Percentiles rank a stretch among this genome's conserved stretches.
phyloP scores from a whole-genome alignment of 2,888 invertebrate species.

The Andrena marginata region DNA sequence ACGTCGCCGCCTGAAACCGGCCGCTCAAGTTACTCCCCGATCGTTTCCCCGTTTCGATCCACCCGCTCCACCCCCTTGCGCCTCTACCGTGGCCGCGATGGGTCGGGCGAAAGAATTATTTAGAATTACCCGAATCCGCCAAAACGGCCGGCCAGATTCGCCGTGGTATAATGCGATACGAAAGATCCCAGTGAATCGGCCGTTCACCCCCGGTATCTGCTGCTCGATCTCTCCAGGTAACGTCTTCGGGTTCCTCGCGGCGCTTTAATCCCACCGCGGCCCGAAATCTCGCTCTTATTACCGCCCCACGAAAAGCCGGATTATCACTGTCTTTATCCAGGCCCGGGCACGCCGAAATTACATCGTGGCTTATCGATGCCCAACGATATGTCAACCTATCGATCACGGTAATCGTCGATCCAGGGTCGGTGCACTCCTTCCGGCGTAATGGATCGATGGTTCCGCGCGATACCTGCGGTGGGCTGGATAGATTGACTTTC shows the following conservation, averaged over 20 bases:
- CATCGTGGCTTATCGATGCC: slow-evolving; percentile 57
- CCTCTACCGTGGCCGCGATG: background rate
- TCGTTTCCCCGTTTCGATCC: slow-evolving; percentile 4
- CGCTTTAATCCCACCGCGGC: slow-evolving; percentile 50
- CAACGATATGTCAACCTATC: slow-evolving; percentile 66
- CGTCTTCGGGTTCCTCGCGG: slow-evolving; percentile 57
- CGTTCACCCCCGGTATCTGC: slow-evolving; percentile 60
- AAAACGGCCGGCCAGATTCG: slow-evolving; percentile 46
- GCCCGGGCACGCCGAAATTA: slow-evolving; percentile 49
- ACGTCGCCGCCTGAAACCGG: background rate
- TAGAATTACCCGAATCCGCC: slow-evolving; percentile 56
- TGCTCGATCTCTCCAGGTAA: slow-evolving; percentile 56
- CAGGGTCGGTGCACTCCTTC: background rate
- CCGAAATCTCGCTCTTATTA: slow-evolving; percentile 63
- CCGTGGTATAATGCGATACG: slow-evolving; percentile 54
- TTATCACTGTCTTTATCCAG: slow-evolving; percentile 67
- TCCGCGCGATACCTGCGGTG: background rate
- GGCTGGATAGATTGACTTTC: background rate
- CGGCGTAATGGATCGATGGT: background rate
- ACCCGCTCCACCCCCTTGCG: background rate
- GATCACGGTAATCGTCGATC: slow-evolving; percentile 51
- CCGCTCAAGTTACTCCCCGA: background rate
- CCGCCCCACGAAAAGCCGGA: slow-evolving; percentile 53
- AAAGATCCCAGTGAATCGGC: slow-evolving; percentile 47
- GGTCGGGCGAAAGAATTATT: slow-evolving; percentile 40